Percentiles rank a stretch among this genome's conserved stretches.
Conservation (phyloP, 2,797 vertebrate species). For the Paguma larvata region DNA sequence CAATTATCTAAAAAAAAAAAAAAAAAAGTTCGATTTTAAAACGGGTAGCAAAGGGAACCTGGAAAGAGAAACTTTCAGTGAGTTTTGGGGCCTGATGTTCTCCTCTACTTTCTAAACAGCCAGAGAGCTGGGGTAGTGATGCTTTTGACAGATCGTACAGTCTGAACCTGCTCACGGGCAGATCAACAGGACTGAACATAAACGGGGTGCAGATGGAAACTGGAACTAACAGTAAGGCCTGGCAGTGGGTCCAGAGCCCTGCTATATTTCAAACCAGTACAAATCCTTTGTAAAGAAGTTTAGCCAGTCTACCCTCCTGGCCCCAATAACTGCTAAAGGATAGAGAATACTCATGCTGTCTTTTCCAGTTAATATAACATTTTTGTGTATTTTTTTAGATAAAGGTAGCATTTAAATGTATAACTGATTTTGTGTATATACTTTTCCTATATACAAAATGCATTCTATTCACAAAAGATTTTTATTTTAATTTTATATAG, state of each 20-base stretch:
- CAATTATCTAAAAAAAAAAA: conserved; percentile 6
- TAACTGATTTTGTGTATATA: not conserved
- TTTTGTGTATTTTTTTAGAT: not conserved
- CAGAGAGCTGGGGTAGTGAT: not conserved
- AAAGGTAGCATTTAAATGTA: not conserved
- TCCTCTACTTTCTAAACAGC: not conserved
- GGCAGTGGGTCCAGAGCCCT: not conserved
- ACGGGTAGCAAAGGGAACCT: not conserved
- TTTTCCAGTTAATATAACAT: not conserved
- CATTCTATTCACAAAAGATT: not conserved
- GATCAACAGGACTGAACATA: not conserved
- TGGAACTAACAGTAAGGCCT: not conserved
- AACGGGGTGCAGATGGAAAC: not conserved
- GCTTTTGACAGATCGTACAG: not conserved
- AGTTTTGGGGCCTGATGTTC: not conserved
- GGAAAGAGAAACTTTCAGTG: not conserved
- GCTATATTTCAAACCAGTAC: not conserved
- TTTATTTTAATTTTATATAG: not conserved
- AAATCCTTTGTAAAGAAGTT: not conserved
- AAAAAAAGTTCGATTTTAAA: not conserved
- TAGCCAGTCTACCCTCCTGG: not conserved
- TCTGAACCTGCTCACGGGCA: not conserved
- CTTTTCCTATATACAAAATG: not conserved
- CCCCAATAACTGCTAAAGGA: not conserved
- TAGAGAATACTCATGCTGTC: not conserved